Percentiles rank a stretch among this genome's conserved stretches.
Conservation (phyloP, 1,140 invertebrate species). For the Caerostris extrusa region DNA sequence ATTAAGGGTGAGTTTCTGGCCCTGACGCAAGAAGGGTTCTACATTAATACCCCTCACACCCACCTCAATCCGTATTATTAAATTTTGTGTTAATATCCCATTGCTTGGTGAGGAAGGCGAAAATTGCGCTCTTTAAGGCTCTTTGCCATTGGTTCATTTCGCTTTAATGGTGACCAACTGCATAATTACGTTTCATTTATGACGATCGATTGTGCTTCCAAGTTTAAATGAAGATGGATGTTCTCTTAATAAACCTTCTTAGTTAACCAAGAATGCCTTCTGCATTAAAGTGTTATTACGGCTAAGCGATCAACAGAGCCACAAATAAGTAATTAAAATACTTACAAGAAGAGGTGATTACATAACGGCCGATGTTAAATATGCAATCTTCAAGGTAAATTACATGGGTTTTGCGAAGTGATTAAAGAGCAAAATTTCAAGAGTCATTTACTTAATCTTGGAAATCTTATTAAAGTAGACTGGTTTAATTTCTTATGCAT, state of each 20-base stretch:
- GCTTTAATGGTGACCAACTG: background rate
- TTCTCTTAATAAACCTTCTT: background rate
- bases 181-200: conserved; percentile 19
- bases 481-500: too few relatives aligned
- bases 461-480: too few relatives aligned
- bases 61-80: background rate
- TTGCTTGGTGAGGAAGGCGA: background rate
- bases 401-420: too few relatives aligned
- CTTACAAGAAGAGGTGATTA: too few relatives aligned
- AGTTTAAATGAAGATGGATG: background rate
- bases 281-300: too few relatives aligned
- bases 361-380: too few relatives aligned
- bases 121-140: background rate
- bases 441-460: too few relatives aligned
- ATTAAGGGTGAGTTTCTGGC: background rate
- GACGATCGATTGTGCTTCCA: background rate
- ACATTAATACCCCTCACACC: background rate
- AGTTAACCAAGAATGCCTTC: too few relatives aligned
- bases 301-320: too few relatives aligned
- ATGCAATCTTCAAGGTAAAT: too few relatives aligned
- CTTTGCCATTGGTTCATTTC: background rate
- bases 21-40: background rate
- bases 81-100: background rate
- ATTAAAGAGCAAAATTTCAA: too few relatives aligned
- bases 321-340: too few relatives aligned